Evolutionary conservation across 2,888 invertebrate genomes (phyloP), one percentile per base, ranked within the genome.

Genomic region (Itoplectis maculator): DNA sequence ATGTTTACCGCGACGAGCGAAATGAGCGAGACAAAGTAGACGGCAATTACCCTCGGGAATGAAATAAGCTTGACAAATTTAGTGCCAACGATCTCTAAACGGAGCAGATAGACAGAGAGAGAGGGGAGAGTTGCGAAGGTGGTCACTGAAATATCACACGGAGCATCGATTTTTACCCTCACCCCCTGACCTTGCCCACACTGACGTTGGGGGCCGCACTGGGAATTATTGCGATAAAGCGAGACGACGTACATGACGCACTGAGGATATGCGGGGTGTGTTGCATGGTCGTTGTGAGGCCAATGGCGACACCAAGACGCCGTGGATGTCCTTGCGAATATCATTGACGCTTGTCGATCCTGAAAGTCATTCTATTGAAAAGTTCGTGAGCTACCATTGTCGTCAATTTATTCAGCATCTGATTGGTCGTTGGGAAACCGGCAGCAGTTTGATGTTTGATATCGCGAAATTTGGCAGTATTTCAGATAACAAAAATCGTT

Each of bases 131-230:
- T n/a, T n/a, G n/a, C n/a, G n/a, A n/a, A n/a, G n/a, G n/a, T n/a
- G n/a, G n/a, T n/a, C n/a, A n/a, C n/a, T n/a, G n/a, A n/a, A n/a
- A n/a, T n/a, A n/a, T n/a, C n/a, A 56, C 29, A 18, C 13, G n/a
- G 68, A 23, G 3, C 56, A 81, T 81, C 70, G 80, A 73, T 77
- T 77, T 61, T 68, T 66, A n/a, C n/a, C n/a, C n/a, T n/a, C n/a
- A n/a, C n/a, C n/a, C n/a, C 49, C 54, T 68, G 81, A 81, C 76
- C 80, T 81, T 81, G 72, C 45, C n/a, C n/a, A n/a, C n/a, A n/a
- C n/a, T n/a, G 75, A 37, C 76, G 37, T 73, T 61, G 20, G 37
- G 29, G n/a, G n/a, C n/a, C n/a, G 40, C 37, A 15, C 59, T 51
- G 54, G 66, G 49, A 81, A 81, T 68, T 59, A 76, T 72, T 77